Conservation (phyloP, 2,113 vertebrate genomes). For the Notothenia coriiceps region DNA sequence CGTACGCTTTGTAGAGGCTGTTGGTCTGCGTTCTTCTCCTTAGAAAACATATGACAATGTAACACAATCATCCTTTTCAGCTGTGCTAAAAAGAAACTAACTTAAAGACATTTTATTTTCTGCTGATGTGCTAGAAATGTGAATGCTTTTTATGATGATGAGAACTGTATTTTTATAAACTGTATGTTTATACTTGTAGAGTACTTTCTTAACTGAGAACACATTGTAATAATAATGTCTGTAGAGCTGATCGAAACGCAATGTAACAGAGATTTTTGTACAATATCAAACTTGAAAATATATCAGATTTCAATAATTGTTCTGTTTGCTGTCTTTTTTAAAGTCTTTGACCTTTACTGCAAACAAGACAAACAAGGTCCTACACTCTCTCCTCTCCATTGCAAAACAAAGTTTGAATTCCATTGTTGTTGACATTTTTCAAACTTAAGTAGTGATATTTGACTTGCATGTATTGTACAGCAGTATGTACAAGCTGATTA, state of each 20-base stretch:
- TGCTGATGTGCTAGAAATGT: slow-evolving; percentile 15
- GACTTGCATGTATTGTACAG: too few relatives aligned
- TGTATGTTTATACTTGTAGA: slow-evolving; percentile 34
- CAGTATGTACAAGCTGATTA: background rate
- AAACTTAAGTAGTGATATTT: background rate
- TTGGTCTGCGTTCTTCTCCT: slow-evolving; percentile 16
- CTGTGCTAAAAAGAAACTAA: slow-evolving; percentile 48
- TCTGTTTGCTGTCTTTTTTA: slow-evolving; percentile 34
- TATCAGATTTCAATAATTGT: slow-evolving; percentile 18
- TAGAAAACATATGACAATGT: background rate
- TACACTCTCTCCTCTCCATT: background rate
- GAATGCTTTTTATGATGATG: slow-evolving; percentile 24
- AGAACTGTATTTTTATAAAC: slow-evolving; percentile 64
- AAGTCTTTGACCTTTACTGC: background rate
- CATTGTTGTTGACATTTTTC: background rate
- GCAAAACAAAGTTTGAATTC: background rate
- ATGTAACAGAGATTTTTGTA: slow-evolving; percentile 49
- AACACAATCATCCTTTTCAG: slow-evolving; percentile 22
- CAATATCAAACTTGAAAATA: slow-evolving; percentile 51
- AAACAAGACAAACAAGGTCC: background rate
- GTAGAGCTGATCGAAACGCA: slow-evolving; percentile 38
- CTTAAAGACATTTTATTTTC: slow-evolving; percentile 20
- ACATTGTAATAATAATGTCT: slow-evolving; percentile 35
- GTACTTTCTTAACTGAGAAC: slow-evolving; percentile 42
- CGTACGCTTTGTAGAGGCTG: background rate